Evolutionary conservation across 2,888 invertebrate species (phyloP), one percentile per base, ranked within the genome.

Genomic region (Ochropleura plecta): DNA sequence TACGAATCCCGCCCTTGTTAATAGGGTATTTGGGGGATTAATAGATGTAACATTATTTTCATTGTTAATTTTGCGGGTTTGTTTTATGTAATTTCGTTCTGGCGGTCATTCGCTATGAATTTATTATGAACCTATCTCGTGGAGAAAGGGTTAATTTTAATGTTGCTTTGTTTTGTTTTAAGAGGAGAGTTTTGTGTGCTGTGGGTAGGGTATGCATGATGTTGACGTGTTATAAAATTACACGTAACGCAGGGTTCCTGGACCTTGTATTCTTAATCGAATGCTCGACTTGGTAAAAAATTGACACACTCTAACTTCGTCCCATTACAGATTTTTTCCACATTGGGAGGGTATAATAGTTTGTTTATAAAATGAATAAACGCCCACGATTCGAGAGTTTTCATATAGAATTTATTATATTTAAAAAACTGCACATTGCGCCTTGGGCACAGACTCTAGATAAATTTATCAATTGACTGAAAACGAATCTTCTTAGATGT

Each of bases 31-130:
- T 90, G 90, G 94, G 93, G 95, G 93, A 95, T 95, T 94, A 95
- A 95, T 95, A 95, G 94, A 92, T 89, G 91, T 93, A 91, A 93
- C 92, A 94, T 95, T 95, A 95, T 95, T 95, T 95, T 94, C 94
- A 93, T 92, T 94, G 94, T 92, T 93, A 94, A 95, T 94, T 94
- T 94, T 94, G 94, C 90, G 94, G 94, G 92, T 92, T 93, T 89
- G 89, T 89, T 87, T 86, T 85, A 85, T 89, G 92, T 91, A 90
- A 90, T 91, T 91, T 90, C 87, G 87, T 89, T 89, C 88, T 79
- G 89, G 84, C 85, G 90, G 91, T 89, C 90, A 90, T 88, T 84
- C 82, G 82, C 86, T 80, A 89, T 91, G 88, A 88, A 88, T 89
- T 87, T 90, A 86, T 89, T 89, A 91, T 89, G 88, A 83, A 85